phyloP scores from a whole-genome alignment of 2,797 vertebrate genomes.

The Hydrocynus forskahlii region DNA sequence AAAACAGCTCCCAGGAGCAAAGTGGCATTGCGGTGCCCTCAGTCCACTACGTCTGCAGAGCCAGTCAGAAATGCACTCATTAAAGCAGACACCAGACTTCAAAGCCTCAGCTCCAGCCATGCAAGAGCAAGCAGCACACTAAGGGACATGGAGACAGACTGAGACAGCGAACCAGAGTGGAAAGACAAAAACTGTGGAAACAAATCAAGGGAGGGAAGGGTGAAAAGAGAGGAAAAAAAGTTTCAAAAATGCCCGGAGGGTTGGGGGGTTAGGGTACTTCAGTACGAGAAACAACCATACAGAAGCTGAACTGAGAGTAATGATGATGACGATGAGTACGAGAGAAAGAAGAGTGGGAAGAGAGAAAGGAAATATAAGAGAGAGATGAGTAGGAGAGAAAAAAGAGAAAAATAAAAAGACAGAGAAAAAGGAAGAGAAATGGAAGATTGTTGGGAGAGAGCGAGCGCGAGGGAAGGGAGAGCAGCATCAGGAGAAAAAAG shows the following conservation, averaged over 20 bases:
- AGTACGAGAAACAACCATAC: not conserved
- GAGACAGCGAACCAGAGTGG: constrained; percentile 22
- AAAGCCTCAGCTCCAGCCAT: constrained; percentile 56
- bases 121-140: constrained; percentile 35
- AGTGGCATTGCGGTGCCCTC: constrained; percentile 53
- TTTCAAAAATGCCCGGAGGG: not conserved
- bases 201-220: not conserved
- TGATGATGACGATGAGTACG: not conserved
- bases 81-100: constrained; percentile 73
- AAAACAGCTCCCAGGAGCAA: constrained; percentile 37
- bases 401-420: not conserved
- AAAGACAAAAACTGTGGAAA: constrained; percentile 26
- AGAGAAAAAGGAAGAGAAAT: not conserved
- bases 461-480: not conserved
- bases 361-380: not conserved
- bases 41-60: constrained; percentile 42
- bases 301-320: not conserved
- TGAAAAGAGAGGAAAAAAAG: not conserved
- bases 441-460: not conserved
- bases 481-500: not conserved
- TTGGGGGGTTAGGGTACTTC: not conserved
- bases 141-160: constrained; percentile 28
- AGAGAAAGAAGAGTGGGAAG: not conserved
- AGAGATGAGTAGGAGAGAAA: constrained; percentile 25
- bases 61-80: constrained; percentile 69